These are phyloP conservation scores for Philopedon plagiatum DNA, from an alignment of 2,888 invertebrate genomes.

Conservation along the genomic window DNA sequence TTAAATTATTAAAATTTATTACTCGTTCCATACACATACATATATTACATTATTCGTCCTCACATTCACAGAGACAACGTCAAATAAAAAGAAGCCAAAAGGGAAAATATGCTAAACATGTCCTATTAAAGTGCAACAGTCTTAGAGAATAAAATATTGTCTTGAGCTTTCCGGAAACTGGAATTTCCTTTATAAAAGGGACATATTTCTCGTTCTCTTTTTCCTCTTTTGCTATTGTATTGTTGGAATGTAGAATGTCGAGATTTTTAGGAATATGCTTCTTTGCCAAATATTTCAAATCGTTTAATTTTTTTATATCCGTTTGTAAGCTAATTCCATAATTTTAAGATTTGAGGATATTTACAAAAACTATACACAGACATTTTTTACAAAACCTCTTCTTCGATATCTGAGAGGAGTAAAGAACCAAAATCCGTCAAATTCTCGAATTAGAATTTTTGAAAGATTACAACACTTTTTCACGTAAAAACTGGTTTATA, in stretches of 20 bases:
- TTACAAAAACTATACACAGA: no score
- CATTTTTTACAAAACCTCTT: no score
- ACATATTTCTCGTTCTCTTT: conserved; percentile 43
- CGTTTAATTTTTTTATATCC: not conserved
- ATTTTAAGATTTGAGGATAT: not conserved
- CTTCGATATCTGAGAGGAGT: no score
- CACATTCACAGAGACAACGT: not conserved
- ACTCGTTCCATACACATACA: not conserved
- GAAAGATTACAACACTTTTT: no score
- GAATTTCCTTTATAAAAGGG: conserved; percentile 44
- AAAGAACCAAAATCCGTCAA: no score
- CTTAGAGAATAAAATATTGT: conserved; percentile 46
- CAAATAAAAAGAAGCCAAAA: conserved; percentile 19
- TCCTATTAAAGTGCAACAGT: conserved; percentile 48
- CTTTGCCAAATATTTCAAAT: conserved; percentile 38
- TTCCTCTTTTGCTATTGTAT: conserved; percentile 37
- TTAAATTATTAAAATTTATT: not conserved
- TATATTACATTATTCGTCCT: not conserved
- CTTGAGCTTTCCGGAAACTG: conserved; percentile 34
- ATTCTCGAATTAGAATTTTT: no score
- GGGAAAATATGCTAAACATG: conserved; percentile 49
- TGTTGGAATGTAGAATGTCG: conserved; percentile 28
- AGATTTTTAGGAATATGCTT: conserved; percentile 37
- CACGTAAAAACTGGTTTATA: no score
- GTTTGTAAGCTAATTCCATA: not conserved